Percentiles rank a stretch among this genome's conserved stretches.
phyloP scores from a whole-genome alignment of 2,113 vertebrate genomes.

The Agapornis roseicollis region DNA sequence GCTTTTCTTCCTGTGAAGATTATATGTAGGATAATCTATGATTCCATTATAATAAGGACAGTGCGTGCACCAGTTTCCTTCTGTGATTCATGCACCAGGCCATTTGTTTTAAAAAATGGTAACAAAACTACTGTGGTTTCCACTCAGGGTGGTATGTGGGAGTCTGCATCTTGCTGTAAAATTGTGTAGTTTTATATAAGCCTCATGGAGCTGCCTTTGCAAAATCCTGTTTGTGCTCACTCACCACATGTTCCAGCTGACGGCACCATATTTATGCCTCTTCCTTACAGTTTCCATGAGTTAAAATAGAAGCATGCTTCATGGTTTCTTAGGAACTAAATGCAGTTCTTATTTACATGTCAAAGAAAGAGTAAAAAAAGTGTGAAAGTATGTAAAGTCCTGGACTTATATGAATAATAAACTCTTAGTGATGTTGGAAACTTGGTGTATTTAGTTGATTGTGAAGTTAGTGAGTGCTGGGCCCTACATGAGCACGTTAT shows the following conservation, averaged over 20 bases:
- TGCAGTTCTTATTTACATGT: neutral
- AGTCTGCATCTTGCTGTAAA: neutral
- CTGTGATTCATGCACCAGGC: neutral
- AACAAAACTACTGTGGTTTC: neutral
- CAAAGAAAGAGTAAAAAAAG: neutral
- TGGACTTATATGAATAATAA: neutral
- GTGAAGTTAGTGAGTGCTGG: neutral
- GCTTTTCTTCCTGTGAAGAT: neutral
- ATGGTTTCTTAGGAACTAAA: neutral
- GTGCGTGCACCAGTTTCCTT: neutral
- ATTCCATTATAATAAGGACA: neutral
- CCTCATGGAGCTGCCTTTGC: neutral
- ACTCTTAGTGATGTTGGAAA: neutral
- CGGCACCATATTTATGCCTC: neutral
- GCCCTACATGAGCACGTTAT: neutral
- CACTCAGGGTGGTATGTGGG: fast-evolving
- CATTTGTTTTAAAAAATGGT: neutral
- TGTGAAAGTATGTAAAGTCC: neutral
- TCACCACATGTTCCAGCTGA: neutral
- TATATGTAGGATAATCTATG: neutral
- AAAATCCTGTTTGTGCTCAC: neutral
- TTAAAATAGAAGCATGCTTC: neutral
- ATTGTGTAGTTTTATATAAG: neutral
- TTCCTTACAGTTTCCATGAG: neutral
- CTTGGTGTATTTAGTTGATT: neutral